Conservation (phyloP, 23 tunicate species). For the Ascidia mentula region DNA sequence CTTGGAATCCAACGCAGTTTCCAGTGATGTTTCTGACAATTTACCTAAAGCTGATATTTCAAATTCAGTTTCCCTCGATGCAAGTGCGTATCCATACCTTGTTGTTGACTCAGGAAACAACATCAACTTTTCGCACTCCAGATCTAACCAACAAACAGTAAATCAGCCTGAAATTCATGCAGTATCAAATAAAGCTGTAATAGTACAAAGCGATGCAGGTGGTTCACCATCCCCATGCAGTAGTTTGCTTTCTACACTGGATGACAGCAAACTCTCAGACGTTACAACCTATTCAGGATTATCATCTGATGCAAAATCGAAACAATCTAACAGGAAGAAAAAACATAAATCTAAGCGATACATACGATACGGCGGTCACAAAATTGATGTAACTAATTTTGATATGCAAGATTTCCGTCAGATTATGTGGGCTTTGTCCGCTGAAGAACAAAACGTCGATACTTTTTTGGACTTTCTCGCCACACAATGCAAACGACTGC, state of each 20-base stretch:
- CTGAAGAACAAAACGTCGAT: constrained; percentile 42
- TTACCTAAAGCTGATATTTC: neutral
- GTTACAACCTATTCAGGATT: constrained; percentile 22
- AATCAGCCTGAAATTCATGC: too few species aligned
- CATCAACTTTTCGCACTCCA: too few species aligned
- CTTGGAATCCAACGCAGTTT: neutral
- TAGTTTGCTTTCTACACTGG: neutral
- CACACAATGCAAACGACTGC: constrained; percentile 38
- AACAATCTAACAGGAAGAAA: neutral
- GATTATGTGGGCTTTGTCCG: constrained; percentile 72
- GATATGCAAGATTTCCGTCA: constrained; percentile 60
- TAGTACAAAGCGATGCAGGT: too few species aligned
- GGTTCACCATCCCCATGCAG: neutral
- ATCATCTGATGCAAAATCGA: constrained; percentile 37
- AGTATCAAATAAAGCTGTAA: too few species aligned
- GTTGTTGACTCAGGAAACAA: neutral
- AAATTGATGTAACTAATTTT: constrained; percentile 65
- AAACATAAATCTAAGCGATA: constrained; percentile 5
- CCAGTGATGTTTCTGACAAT: too few species aligned
- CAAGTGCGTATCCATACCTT: neutral
- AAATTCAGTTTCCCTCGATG: neutral
- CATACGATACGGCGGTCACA: constrained; percentile 55
- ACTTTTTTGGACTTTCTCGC: constrained; percentile 66
- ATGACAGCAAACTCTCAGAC: constrained; percentile 4
- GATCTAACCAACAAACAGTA: too few species aligned